These are phyloP conservation scores for Brachylomia viminalis DNA, from an alignment of 2,888 invertebrate species.

Conservation along the genomic window DNA sequence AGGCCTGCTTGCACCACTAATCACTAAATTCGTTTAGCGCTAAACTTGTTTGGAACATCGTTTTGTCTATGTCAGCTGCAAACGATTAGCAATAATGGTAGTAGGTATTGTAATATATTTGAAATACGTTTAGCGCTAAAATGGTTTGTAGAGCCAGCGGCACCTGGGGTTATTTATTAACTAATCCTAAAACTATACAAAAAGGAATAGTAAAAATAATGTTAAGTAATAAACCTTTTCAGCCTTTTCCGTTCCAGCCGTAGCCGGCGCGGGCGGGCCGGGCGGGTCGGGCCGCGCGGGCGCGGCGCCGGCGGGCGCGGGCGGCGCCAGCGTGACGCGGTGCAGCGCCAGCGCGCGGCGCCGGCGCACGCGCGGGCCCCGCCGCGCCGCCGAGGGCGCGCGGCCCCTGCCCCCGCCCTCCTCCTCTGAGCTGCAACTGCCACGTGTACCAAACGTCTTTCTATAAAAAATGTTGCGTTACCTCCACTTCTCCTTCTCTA, in stretches of 20 bases:
- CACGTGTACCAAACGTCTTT: constrained; percentile 28
- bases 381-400: constrained; percentile 74
- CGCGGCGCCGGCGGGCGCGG: background rate
- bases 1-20: background rate
- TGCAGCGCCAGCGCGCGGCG: constrained; percentile 82
- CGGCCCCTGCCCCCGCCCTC: constrained; percentile 69
- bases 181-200: background rate
- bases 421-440: constrained; percentile 75
- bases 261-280: background rate
- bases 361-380: constrained; percentile 66
- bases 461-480: background rate
- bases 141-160: background rate
- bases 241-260: constrained; percentile 16
- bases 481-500: constrained; percentile 7
- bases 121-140: background rate
- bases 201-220: background rate
- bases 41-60: background rate
- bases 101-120: background rate
- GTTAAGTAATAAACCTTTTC: constrained; percentile 15
- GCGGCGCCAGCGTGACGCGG: constrained; percentile 78
- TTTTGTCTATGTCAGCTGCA: background rate
- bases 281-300: background rate
- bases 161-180: background rate
- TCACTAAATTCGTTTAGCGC: background rate
- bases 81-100: background rate